A percentile compares a stretch with the other conserved stretches of the same genome.
phyloP scores from a whole-genome alignment of 2,113 vertebrate genomes.

The Lophura nycthemera region DNA sequence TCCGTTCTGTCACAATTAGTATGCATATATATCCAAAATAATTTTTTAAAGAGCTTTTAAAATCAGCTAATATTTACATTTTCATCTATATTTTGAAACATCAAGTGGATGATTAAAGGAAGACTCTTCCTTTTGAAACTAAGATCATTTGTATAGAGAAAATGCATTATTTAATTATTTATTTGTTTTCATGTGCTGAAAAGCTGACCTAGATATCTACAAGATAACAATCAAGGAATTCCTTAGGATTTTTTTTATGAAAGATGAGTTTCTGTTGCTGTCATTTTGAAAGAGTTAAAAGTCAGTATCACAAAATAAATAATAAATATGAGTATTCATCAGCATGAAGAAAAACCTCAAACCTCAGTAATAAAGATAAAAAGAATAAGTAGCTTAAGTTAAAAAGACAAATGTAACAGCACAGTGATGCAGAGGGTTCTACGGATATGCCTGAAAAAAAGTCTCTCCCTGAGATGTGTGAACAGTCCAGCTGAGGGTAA shows the following conservation, averaged over 20 bases:
- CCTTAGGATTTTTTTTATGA: not conserved
- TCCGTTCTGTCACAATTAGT: not conserved
- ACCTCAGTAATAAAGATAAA: not conserved
- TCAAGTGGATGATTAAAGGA: not conserved
- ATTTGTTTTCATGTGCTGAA: not conserved
- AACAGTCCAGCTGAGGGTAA: not conserved
- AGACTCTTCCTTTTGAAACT: not conserved
- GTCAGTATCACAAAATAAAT: not conserved
- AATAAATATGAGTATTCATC: not conserved
- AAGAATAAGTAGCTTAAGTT: not conserved
- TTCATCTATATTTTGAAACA: not conserved
- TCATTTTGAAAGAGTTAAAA: not conserved
- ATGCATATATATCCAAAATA: not conserved
- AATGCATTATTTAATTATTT: constrained; percentile 22
- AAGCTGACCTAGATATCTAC: constrained; percentile 18
- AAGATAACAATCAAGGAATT: not conserved
- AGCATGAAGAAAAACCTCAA: not conserved
- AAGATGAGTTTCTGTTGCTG: not conserved
- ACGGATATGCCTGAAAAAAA: not conserved
- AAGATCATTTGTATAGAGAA: not conserved
- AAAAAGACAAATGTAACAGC: not conserved
- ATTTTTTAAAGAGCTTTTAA: not conserved
- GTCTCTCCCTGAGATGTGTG: not conserved
- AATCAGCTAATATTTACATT: not conserved
- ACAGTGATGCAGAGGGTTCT: not conserved